phyloP scores from a whole-genome alignment of 1,140 invertebrate species.

The Phthorimaea operculella region DNA sequence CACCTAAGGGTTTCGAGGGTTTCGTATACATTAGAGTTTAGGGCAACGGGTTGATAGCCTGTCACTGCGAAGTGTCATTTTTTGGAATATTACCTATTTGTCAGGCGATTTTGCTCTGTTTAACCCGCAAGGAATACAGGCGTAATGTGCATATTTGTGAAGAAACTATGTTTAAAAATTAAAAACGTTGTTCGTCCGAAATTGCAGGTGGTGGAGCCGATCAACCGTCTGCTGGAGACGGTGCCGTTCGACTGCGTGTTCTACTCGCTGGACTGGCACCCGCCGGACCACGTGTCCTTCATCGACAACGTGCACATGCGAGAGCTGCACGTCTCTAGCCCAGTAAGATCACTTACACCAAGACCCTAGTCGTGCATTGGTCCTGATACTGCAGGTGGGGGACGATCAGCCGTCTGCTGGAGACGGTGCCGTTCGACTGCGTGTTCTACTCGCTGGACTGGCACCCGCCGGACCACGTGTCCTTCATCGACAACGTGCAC shows the following conservation, averaged over 20 bases:
- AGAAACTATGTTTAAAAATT: no score
- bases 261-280: constrained; percentile 98
- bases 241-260: constrained; percentile 93
- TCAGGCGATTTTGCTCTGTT: no score
- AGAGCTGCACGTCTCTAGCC: constrained; percentile 75
- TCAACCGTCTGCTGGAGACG: constrained; percentile 88
- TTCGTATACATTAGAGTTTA: no score
- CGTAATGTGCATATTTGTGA: no score
- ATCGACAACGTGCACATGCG: constrained; percentile 87
- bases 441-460: constrained; percentile 98
- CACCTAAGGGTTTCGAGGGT: no score
- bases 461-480: constrained; percentile 97
- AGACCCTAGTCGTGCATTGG: background rate
- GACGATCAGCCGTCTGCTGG: constrained; percentile 92
- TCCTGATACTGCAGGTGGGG: constrained; percentile 72
- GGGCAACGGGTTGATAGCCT: no score
- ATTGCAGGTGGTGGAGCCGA: constrained; percentile 83
- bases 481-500: constrained; percentile 93
- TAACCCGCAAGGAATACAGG: no score
- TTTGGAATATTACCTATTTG: no score
- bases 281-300: constrained; percentile 95
- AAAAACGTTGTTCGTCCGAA: no score
- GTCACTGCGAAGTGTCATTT: no score
- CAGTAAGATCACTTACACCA: constrained; percentile 67
- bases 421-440: constrained; percentile 86